These are phyloP conservation scores for Pelecanoides urinatrix DNA, from an alignment of 2,113 vertebrate genomes.

Conservation along the genomic window DNA sequence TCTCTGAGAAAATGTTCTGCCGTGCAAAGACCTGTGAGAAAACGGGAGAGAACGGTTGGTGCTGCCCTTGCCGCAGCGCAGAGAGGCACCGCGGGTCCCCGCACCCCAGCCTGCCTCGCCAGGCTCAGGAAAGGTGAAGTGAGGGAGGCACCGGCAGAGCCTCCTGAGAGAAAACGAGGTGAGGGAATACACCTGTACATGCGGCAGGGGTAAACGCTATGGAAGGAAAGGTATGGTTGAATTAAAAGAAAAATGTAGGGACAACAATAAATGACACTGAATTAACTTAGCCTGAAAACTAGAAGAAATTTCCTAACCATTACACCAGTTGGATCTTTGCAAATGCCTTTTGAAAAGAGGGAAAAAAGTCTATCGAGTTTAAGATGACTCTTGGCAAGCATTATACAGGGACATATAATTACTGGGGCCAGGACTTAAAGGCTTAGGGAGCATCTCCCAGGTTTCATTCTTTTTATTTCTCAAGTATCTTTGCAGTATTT, in stretches of 20 bases:
- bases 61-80: neutral
- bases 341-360: neutral
- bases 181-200: neutral
- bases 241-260: neutral
- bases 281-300: neutral
- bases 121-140: accelerated
- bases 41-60: neutral
- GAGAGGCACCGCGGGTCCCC: neutral
- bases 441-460: neutral
- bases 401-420: neutral
- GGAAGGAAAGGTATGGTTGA: no score
- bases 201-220: neutral
- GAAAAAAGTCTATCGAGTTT: neutral
- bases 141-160: neutral
- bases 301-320: neutral
- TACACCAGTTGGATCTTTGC: neutral
- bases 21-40: neutral
- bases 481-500: neutral
- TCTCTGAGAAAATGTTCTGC: neutral
- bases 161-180: no score
- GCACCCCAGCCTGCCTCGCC: neutral
- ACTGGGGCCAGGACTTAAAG: neutral
- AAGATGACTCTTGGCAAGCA: neutral
- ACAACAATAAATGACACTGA: neutral
- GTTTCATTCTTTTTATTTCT: neutral